Conservation (phyloP, 2,113 vertebrate genomes). For the Penelope pileata region DNA sequence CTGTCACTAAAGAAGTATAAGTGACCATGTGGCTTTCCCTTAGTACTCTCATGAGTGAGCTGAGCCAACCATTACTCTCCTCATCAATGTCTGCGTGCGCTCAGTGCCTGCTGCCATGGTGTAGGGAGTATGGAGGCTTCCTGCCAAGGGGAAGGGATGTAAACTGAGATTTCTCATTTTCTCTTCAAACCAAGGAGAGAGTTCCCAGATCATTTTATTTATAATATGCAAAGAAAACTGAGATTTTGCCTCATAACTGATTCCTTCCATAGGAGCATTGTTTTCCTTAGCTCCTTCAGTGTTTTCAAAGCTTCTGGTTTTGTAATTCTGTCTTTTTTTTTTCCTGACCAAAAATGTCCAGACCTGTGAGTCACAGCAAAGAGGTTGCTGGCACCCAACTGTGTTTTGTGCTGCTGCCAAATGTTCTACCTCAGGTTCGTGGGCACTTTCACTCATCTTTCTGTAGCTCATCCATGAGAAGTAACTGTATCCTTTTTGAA, state of each 20-base stretch:
- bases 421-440: neutral
- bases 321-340: neutral
- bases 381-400: neutral
- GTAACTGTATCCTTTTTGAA: neutral
- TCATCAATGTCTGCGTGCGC: fast-evolving
- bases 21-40: neutral
- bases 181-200: neutral
- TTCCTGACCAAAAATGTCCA: neutral
- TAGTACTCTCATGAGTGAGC: neutral
- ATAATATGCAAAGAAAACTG: neutral
- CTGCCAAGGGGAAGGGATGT: neutral
- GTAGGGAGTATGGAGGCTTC: neutral
- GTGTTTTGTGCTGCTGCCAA: neutral
- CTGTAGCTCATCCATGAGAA: neutral
- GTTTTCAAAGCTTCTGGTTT: neutral
- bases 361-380: neutral
- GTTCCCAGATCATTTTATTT: neutral
- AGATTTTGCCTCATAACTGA: neutral
- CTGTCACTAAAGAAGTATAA: neutral
- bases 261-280: neutral
- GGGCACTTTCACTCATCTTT: neutral
- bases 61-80: neutral
- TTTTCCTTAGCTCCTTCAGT: neutral
- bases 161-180: neutral
- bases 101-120: neutral